phyloP scores from a whole-genome alignment of 2,797 vertebrate species.

The Eutrigla gurnardus region DNA sequence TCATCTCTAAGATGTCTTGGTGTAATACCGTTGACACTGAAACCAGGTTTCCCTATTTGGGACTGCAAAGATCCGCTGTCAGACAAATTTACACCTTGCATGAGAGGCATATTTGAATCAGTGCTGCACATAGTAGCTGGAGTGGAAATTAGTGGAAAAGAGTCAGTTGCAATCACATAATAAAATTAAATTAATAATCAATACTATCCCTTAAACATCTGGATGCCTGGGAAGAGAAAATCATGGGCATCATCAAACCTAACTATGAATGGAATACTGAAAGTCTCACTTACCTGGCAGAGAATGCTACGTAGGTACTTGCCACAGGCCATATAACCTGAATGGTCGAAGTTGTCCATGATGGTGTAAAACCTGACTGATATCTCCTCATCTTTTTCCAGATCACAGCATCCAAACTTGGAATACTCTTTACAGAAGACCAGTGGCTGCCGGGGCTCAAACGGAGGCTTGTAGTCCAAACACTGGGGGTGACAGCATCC shows the following conservation, averaged over 20 bases:
- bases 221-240: background rate
- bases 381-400: conserved; percentile 78
- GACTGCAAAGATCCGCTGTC: conserved; percentile 7
- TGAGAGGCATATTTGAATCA: background rate
- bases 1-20: background rate
- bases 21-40: background rate
- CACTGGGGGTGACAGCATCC: conserved; percentile 87
- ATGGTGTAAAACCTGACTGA: conserved; percentile 78
- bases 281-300: conserved; percentile 81
- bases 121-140: too few relatives aligned
- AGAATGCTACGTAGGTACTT: conserved; percentile 84
- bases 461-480: conserved; percentile 88
- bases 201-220: background rate
- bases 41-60: background rate
- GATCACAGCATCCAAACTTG: conserved; percentile 87
- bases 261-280: background rate
- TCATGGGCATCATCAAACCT: background rate
- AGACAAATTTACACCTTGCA: background rate
- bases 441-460: conserved; percentile 80
- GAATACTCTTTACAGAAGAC: conserved; percentile 85
- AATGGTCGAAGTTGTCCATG: conserved; percentile 85
- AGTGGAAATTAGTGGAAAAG: background rate
- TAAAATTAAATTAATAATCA: background rate
- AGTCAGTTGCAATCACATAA: background rate
- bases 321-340: conserved; percentile 81